Conservation (phyloP, 2,888 invertebrate genomes). For the Platycnemis pennipes region DNA sequence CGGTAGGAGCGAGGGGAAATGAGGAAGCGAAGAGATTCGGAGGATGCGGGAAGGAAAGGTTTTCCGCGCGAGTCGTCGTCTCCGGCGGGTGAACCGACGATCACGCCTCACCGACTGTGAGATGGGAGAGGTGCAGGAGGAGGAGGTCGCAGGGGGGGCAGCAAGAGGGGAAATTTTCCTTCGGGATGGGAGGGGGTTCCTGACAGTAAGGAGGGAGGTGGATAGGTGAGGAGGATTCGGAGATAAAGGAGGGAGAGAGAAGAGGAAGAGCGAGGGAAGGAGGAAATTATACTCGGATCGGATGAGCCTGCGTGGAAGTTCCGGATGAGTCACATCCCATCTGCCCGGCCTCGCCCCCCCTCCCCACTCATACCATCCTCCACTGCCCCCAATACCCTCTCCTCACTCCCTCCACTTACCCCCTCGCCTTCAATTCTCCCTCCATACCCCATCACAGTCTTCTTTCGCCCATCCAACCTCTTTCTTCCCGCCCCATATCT, state of each 20-base stretch:
- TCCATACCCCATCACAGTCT: background rate
- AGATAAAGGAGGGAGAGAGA: background rate
- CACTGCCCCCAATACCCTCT: background rate
- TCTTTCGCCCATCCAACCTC: background rate
- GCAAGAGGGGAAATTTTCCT: background rate
- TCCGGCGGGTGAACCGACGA: too few relatives aligned
- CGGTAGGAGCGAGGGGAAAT: too few relatives aligned
- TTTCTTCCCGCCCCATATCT: background rate
- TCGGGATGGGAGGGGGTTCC: background rate
- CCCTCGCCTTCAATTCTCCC: background rate
- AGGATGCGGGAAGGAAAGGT: too few relatives aligned
- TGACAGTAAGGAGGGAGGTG: background rate
- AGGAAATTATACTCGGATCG: slow-evolving; percentile 22
- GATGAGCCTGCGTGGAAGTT: slow-evolving; percentile 18
- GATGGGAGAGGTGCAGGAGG: too few relatives aligned
- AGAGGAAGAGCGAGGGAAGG: background rate
- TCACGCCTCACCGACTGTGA: too few relatives aligned
- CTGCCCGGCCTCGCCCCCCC: slow-evolving; percentile 7
- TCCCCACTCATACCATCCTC: background rate
- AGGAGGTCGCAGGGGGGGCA: background rate
- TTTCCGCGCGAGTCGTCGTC: too few relatives aligned
- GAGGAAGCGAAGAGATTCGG: too few relatives aligned
- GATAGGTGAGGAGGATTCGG: too few relatives aligned
- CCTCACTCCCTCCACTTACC: background rate
- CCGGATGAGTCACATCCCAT: slow-evolving; percentile 60